A percentile compares a stretch with the other conserved stretches of the same genome.
phyloP scores from a whole-genome alignment of 2,888 invertebrate species.

The Leptogaster cylindrica region DNA sequence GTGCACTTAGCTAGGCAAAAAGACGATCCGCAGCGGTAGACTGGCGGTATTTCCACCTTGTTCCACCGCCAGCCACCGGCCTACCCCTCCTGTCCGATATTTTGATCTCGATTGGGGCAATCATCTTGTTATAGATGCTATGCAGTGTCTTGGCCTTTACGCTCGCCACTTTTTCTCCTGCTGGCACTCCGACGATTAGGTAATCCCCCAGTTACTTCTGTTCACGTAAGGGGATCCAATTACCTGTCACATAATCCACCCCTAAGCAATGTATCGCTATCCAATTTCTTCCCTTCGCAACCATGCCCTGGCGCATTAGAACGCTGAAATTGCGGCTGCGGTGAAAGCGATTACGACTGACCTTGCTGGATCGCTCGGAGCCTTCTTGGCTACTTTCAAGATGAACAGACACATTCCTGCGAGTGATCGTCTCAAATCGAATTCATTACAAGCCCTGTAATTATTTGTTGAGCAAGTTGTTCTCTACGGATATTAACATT shows the following conservation, averaged over 20 bases:
- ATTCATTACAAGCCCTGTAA: no score
- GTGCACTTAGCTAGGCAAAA: background rate
- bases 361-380: constrained; percentile 5
- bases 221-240: no score
- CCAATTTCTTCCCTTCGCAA: background rate
- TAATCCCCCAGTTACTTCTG: constrained; percentile 17
- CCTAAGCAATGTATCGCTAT: background rate
- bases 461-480: no score
- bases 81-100: constrained; percentile 15
- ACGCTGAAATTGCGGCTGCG: constrained; percentile 9
- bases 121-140: constrained; percentile 13
- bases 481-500: no score
- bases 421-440: no score
- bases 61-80: background rate
- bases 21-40: background rate
- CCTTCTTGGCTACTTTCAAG: no score
- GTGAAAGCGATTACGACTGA: constrained; percentile 23
- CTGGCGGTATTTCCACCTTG: background rate
- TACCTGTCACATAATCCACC: background rate
- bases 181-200: constrained; percentile 6
- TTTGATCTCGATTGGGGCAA: constrained; percentile 37
- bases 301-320: constrained; percentile 10
- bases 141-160: constrained; percentile 14
- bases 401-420: no score
- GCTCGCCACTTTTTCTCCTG: constrained; percentile 1